Conservation (phyloP, 1,140 invertebrate species). For the Papilio polyxenes region DNA sequence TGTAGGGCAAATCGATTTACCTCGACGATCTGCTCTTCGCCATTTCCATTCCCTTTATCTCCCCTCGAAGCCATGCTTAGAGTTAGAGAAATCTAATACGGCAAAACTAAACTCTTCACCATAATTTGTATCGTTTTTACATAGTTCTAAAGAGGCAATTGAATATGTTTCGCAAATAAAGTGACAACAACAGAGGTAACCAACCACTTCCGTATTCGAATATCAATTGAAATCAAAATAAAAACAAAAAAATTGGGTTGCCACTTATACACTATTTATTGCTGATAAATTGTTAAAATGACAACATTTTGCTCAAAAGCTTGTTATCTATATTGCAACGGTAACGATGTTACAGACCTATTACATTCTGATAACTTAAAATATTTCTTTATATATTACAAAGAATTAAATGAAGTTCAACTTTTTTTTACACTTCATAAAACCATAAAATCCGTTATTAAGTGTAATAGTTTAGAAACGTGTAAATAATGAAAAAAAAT, state of each 20-base stretch:
- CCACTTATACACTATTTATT: constrained; percentile 27
- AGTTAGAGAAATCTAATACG: constrained; percentile 55
- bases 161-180: constrained; percentile 69
- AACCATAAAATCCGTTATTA: too few species aligned
- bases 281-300: background rate
- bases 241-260: constrained; percentile 69
- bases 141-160: constrained; percentile 65
- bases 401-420: too few species aligned
- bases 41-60: constrained; percentile 78
- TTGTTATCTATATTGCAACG: background rate
- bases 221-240: constrained; percentile 75
- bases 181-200: constrained; percentile 62
- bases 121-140: constrained; percentile 73
- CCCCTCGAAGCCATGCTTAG: constrained; percentile 75
- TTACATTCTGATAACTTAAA: background rate
- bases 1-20: constrained; percentile 78
- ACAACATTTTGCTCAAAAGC: background rate
- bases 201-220: constrained; percentile 75
- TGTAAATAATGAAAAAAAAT: too few species aligned
- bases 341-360: background rate
- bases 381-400: too few species aligned
- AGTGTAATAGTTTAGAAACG: too few species aligned
- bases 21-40: constrained; percentile 80
- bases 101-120: constrained; percentile 59
- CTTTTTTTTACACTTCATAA: too few species aligned